Percentiles rank a stretch among this genome's conserved stretches.
These are phyloP conservation scores for Thermophis baileyi DNA, from an alignment of 2,113 vertebrate species.

Conservation along the genomic window DNA sequence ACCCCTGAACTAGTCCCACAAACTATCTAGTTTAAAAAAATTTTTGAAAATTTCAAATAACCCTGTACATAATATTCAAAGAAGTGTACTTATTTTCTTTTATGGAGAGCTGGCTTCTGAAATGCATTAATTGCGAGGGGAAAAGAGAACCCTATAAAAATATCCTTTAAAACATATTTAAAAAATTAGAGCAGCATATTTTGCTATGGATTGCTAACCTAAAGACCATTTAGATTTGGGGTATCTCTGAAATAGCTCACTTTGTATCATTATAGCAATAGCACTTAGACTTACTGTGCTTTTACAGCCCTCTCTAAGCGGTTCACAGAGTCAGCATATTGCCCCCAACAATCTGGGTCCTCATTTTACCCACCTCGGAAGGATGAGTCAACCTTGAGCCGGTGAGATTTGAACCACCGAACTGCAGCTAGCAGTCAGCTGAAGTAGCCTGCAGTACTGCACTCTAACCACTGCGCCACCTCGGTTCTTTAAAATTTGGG, in stretches of 20 bases:
- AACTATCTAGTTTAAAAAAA: background rate
- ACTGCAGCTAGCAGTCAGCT: no score
- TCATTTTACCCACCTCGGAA: no score
- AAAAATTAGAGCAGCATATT: background rate
- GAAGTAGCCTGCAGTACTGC: no score
- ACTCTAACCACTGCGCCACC: no score
- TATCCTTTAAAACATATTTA: background rate
- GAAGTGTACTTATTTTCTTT: background rate
- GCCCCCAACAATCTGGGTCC: no score
- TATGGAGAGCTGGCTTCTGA: background rate
- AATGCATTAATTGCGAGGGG: background rate
- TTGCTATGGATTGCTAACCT: background rate
- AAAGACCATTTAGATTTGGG: background rate
- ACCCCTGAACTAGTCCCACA: no score
- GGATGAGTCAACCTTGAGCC: no score
- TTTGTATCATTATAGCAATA: background rate
- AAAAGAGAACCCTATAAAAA: background rate
- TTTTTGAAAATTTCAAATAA: background rate
- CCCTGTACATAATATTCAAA: background rate
- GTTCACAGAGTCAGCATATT: no score
- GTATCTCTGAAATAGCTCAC: background rate
- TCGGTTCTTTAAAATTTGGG: no score
- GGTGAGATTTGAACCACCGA: no score
- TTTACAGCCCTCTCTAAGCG: no score
- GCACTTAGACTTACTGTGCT: no score